Percentiles rank a stretch among this genome's conserved stretches.
Conservation (phyloP, 2,113 vertebrate species). For the Urocitellus parryii region DNA sequence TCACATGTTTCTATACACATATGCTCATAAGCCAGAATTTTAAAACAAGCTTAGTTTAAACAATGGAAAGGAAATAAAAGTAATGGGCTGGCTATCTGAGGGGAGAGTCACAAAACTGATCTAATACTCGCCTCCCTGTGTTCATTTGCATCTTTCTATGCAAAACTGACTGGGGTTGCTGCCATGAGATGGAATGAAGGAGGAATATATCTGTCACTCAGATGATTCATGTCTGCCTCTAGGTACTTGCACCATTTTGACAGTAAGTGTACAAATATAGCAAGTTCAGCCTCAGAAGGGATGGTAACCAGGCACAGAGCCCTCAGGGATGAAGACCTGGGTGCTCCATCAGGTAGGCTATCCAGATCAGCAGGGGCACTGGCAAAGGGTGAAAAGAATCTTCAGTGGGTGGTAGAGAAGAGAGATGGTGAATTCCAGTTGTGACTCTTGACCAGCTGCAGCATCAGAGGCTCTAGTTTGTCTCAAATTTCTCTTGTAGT, state of each 20-base stretch:
- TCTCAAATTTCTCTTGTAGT: background rate
- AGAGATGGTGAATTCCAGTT: background rate
- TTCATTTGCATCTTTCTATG: background rate
- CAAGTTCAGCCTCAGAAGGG: background rate
- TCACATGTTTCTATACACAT: background rate
- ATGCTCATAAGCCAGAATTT: background rate
- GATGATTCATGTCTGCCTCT: background rate
- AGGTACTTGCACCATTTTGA: background rate
- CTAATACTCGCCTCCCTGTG: background rate
- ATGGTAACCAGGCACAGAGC: background rate
- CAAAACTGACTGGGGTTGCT: background rate
- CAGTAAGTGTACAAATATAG: background rate
- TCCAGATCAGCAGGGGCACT: background rate
- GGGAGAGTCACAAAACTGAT: background rate
- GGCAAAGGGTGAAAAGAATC: background rate
- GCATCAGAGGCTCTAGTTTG: background rate
- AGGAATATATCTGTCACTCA: background rate
- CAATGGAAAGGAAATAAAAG: constrained; percentile 11
- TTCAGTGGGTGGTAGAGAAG: background rate
- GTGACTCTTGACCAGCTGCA: background rate
- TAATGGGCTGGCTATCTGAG: background rate
- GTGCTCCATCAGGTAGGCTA: background rate
- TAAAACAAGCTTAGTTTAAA: background rate
- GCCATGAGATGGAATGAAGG: background rate
- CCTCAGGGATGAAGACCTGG: background rate